These are phyloP conservation scores for Drosophila littoralis DNA, from an alignment of 1,140 invertebrate species.

Conservation along the genomic window DNA sequence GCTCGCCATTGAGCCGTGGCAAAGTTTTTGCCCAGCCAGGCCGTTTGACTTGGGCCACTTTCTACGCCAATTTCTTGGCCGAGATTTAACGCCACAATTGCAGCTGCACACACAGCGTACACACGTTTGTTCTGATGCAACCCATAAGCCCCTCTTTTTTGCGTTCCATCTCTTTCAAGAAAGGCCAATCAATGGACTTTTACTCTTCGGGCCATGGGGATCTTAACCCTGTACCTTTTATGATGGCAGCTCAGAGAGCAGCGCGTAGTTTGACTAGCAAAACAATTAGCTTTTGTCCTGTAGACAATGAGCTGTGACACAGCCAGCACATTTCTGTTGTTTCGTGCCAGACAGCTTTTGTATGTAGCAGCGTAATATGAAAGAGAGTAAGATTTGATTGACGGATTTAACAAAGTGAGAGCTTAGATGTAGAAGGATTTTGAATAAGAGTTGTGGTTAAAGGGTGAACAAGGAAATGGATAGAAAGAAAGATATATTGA, in stretches of 20 bases:
- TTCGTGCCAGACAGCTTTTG: conserved; percentile 14
- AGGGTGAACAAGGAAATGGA: background rate
- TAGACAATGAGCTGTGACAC: no score
- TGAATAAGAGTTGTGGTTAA: background rate
- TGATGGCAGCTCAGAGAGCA: conserved; percentile 1
- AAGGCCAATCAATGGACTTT: background rate
- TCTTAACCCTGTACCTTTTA: background rate
- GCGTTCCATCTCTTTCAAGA: no score
- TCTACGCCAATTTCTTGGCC: conserved; percentile 43
- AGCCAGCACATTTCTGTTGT: no score
- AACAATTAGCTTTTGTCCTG: conserved; percentile 34
- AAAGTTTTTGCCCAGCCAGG: conserved; percentile 19
- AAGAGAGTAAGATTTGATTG: no score
- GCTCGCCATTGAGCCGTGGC: conserved; percentile 21
- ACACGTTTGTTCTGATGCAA: conserved; percentile 11
- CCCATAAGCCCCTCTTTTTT: no score
- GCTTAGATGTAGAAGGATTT: no score
- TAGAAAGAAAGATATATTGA: background rate
- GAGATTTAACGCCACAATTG: conserved; percentile 41
- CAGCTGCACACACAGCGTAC: conserved; percentile 6
- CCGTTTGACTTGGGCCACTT: conserved; percentile 38
- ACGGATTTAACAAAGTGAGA: no score
- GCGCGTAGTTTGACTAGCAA: background rate
- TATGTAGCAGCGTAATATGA: background rate
- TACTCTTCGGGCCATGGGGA: background rate